Conservation (phyloP, 2,113 vertebrate genomes). For the Silurus asotus region DNA sequence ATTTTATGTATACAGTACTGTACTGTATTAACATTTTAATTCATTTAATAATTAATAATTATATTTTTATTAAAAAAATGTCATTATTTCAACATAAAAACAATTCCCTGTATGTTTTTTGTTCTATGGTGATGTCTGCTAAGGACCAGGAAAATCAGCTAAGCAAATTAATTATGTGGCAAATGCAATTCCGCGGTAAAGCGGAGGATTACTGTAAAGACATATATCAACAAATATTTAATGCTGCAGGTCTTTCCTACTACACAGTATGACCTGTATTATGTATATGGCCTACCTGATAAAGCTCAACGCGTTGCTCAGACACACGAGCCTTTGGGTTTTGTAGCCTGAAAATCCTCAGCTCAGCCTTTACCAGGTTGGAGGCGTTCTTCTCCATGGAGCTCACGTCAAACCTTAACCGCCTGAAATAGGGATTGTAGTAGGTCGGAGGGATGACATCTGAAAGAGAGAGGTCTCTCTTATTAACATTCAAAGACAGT, state of each 20-base stretch:
- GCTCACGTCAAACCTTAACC: conserved; percentile 87
- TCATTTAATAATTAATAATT: no score
- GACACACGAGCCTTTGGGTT: conserved; percentile 85
- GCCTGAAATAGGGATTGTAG: conserved; percentile 75
- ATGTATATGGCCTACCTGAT: conserved; percentile 80
- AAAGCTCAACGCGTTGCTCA: conserved; percentile 93
- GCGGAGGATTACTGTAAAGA: no score
- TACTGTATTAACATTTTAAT: no score
- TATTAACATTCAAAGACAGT: neutral
- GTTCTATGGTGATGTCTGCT: no score
- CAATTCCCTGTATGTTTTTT: no score
- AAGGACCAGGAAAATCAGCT: no score
- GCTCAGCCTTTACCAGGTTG: conserved; percentile 93
- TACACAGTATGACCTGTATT: neutral
- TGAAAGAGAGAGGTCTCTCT: conserved; percentile 48
- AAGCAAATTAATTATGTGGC: no score
- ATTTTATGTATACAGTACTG: no score
- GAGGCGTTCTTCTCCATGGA: conserved; percentile 93
- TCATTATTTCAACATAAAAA: no score
- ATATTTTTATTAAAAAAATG: no score
- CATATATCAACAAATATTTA: neutral
- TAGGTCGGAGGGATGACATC: conserved; percentile 68
- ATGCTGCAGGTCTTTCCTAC: neutral
- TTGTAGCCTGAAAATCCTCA: conserved; percentile 90
- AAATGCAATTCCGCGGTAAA: no score